A percentile compares a stretch with the other conserved stretches of the same genome.
These are phyloP conservation scores for Bombylius discolor DNA, from an alignment of 2,888 invertebrate genomes.

Conservation along the genomic window DNA sequence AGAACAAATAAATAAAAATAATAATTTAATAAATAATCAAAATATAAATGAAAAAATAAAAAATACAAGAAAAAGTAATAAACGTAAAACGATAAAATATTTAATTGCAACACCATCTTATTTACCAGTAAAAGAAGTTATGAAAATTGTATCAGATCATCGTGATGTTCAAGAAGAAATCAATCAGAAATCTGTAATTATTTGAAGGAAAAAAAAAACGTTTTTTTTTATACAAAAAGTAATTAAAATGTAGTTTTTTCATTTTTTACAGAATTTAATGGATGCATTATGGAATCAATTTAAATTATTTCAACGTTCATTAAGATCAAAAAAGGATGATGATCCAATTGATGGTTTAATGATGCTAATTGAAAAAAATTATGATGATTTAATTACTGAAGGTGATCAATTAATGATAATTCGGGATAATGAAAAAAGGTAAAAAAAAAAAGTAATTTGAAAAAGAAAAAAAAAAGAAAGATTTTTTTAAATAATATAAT, in stretches of 20 bases:
- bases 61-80: conserved; percentile 6
- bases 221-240: neutral
- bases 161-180: conserved; percentile 30
- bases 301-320: conserved; percentile 29
- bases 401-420: conserved; percentile 32
- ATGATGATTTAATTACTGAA: conserved; percentile 31
- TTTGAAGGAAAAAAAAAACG: neutral
- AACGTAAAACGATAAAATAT: conserved; percentile 18
- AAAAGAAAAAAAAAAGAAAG: neutral
- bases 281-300: conserved; percentile 34
- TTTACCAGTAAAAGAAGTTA: conserved; percentile 26
- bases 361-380: conserved; percentile 35
- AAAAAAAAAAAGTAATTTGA: conserved; percentile 1
- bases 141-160: conserved; percentile 29
- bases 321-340: conserved; percentile 30
- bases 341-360: conserved; percentile 30
- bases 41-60: conserved; percentile 18
- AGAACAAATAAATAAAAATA: conserved; percentile 12
- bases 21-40: conserved; percentile 16
- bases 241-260: neutral
- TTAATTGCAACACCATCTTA: conserved; percentile 22
- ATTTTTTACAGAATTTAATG: conserved; percentile 12
- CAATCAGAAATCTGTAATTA: conserved; percentile 26
- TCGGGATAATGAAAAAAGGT: conserved; percentile 29
- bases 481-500: neutral